These are phyloP conservation scores for Enteromius afrohamiltoni DNA, from an alignment of 2,797 vertebrate genomes.

Conservation along the genomic window DNA sequence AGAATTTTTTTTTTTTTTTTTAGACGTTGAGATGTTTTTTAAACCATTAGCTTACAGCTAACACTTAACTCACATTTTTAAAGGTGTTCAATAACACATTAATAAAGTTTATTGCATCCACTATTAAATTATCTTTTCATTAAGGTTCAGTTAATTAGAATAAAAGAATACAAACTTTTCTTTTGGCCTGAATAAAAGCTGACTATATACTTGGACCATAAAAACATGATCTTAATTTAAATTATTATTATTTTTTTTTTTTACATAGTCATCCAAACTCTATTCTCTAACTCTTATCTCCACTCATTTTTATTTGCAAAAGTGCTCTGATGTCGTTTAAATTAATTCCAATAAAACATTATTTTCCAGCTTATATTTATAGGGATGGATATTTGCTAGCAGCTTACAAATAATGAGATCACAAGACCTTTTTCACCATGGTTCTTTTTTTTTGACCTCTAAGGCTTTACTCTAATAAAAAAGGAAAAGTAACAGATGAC, in stretches of 20 bases:
- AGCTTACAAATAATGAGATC: not conserved
- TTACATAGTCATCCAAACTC: not conserved
- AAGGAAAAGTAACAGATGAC: not conserved
- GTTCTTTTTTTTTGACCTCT: not conserved
- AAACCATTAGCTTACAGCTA: not conserved
- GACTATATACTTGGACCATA: not conserved
- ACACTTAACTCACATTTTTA: constrained; percentile 4
- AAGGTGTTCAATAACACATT: not conserved
- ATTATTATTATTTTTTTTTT: not conserved
- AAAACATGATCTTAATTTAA: constrained; percentile 3
- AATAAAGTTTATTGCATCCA: constrained; percentile 11
- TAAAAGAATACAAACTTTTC: not conserved
- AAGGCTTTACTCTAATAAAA: not conserved
- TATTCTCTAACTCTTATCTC: not conserved
- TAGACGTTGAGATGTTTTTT: not conserved
- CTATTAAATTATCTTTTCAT: not conserved
- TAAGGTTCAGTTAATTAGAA: not conserved
- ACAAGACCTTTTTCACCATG: not conserved
- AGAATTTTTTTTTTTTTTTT: not conserved
- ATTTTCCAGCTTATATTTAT: not conserved
- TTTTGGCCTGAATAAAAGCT: not conserved
- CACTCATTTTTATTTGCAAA: not conserved
- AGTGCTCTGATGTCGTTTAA: not conserved
- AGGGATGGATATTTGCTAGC: constrained; percentile 8
- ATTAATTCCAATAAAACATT: not conserved